Conservation (phyloP, 2,888 invertebrate genomes). For the Criorhina ranunculi region DNA sequence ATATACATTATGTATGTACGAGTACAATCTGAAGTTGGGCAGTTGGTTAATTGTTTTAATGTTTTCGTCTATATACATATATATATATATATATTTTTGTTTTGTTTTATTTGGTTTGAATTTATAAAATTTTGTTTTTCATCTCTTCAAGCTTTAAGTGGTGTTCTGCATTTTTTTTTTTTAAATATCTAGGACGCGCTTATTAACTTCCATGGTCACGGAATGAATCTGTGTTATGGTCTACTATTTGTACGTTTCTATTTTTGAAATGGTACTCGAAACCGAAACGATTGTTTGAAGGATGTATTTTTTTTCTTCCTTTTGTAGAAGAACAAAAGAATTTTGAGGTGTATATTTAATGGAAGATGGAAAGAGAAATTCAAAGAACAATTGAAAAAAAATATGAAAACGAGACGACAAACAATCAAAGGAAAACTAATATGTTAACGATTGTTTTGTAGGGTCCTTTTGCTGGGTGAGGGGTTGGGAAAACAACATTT, state of each 20-base stretch:
- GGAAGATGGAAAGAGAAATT: conserved; percentile 8
- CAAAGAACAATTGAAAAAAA: conserved; percentile 12
- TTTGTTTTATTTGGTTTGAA: conserved; percentile 11
- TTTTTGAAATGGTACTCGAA: conserved; percentile 9
- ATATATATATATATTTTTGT: background rate
- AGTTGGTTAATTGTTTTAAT: conserved; percentile 52
- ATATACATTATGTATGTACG: too few species aligned
- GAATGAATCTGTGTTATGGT: conserved; percentile 8
- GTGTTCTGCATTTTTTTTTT: conserved; percentile 22
- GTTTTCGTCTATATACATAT: conserved; percentile 31
- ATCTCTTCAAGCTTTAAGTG: conserved; percentile 25
- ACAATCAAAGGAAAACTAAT: conserved; percentile 11
- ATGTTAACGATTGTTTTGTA: conserved; percentile 7
- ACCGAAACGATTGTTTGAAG: conserved; percentile 7
- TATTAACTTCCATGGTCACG: conserved; percentile 44
- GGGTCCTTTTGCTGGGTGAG: background rate
- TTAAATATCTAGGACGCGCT: conserved; percentile 17
- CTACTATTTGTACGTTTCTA: background rate
- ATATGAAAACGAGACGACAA: conserved; percentile 16
- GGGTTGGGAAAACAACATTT: background rate
- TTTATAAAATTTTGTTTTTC: conserved; percentile 33
- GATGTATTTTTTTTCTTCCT: conserved; percentile 9
- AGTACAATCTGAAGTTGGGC: conserved; percentile 19
- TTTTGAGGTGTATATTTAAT: conserved; percentile 25
- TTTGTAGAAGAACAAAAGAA: conserved; percentile 4